These are phyloP conservation scores for Apis florea DNA, from an alignment of 1,140 invertebrate species.

Conservation along the genomic window DNA sequence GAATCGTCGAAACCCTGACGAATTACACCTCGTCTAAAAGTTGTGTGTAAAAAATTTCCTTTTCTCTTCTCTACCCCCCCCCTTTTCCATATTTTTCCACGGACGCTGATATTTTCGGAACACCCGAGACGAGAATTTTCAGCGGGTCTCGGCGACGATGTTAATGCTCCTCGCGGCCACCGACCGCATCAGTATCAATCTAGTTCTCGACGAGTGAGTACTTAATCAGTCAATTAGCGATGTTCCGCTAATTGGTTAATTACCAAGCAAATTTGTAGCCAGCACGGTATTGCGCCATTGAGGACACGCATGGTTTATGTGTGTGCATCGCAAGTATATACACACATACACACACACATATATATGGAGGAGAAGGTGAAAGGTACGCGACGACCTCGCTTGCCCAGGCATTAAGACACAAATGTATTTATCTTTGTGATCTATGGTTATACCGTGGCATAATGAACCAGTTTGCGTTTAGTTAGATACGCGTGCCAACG, in stretches of 20 bases:
- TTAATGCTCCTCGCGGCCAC: constrained; percentile 53
- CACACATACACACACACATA: no score
- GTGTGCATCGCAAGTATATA: constrained; percentile 18
- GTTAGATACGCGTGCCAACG: constrained; percentile 7
- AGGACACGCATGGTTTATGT: constrained; percentile 27
- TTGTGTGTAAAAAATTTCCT: not conserved
- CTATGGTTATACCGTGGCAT: constrained; percentile 23
- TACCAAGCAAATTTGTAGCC: constrained; percentile 66
- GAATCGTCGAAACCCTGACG: not conserved
- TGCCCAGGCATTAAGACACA: constrained; percentile 42
- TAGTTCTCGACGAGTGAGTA: constrained; percentile 66
- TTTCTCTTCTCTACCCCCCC: not conserved
- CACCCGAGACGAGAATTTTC: constrained; percentile 14
- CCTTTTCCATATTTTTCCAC: no score
- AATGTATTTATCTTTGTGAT: constrained; percentile 39
- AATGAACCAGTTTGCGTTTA: constrained; percentile 32
- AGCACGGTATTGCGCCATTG: constrained; percentile 28
- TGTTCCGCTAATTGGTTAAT: constrained; percentile 71
- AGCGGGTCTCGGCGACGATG: constrained; percentile 40
- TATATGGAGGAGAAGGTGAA: constrained; percentile 28
- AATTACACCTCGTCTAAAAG: not conserved
- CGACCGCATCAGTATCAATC: constrained; percentile 68
- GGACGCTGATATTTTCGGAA: not conserved
- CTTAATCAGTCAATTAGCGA: constrained; percentile 74
- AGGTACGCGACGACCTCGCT: constrained; percentile 25